Base-by-base conservation (phyloP, 2,113 vertebrate species). In the Agapornis roseicollis region DNA sequence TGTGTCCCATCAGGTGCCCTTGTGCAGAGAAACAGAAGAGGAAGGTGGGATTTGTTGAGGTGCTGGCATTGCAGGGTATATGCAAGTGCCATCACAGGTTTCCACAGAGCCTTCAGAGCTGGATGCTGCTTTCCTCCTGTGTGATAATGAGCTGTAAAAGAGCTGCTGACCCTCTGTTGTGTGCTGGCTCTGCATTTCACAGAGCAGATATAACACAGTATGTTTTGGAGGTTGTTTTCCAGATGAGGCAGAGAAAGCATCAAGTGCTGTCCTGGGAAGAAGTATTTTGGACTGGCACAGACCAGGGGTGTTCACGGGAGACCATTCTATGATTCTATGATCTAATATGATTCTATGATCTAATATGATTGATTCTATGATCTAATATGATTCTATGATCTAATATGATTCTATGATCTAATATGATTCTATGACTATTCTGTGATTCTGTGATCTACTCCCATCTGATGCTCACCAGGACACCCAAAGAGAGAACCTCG, bases 91-190 rank as follows among this genome's bases (percentile, higher is more conserved):
- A 50, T 6, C 42, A 6, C 46, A 20, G 31, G 39, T 42, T 42
- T 10, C 15, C 52, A 11, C 58, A 0, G 3, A 74, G 53, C 37
- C 9, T 71, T 71, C 27, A 3, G 44, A 47, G 64, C 28, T 28
- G 52, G 85, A 9, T 14, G 52, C 20, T 33, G 80, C 37, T 50
- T 28, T 35, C 11, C 58, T 61, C 19, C 56, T 8, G 0, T 1
- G 1, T 1, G 14, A 49, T 1, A 25, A 33, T 39, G n/a, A 1
- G 4, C 46, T 31, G 27, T 14, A 7, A 71, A 71, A 65, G 64
- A 65, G 47, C 23, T 55, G 56, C 33, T 33, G 33, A 33, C 44
- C 58, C 68, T 81, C 31, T 20, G 13, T 10, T 9, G 14, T 42
- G 58, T 8, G 13, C n/a, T 9, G 39, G 11, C 28, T 19, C 7